A percentile compares a stretch with the other conserved stretches of the same genome.
Evolutionary conservation across 2,113 vertebrate genomes (phyloP).

Genomic region (Ceratotherium simum): DNA sequence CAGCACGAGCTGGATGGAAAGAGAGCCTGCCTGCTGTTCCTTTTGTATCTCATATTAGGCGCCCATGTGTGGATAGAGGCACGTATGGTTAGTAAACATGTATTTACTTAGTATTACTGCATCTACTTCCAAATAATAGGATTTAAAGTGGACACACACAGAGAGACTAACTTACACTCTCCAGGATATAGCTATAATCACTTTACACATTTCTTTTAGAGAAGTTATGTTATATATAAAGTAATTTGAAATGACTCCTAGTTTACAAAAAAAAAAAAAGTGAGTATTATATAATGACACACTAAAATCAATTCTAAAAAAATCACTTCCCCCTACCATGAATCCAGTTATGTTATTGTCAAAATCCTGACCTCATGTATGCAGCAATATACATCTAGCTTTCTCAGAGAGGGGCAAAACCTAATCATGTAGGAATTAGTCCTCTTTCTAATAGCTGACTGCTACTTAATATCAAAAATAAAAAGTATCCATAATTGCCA

Average conservation of each 20-base stretch:
- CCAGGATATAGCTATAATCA: constrained; percentile 47
- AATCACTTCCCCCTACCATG: background rate
- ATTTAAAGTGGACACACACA: constrained; percentile 65
- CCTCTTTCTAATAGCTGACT: background rate
- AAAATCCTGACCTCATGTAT: background rate
- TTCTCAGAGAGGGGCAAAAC: background rate
- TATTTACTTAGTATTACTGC: constrained; percentile 59
- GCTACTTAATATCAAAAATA: background rate
- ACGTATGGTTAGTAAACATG: background rate
- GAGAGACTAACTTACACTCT: constrained; percentile 37
- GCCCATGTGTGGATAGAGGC: constrained; percentile 19
- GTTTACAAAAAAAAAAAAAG: background rate
- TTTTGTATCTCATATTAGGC: background rate
- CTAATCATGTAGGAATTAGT: background rate
- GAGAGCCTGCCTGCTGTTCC: background rate
- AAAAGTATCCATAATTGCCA: background rate
- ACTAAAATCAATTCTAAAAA: background rate
- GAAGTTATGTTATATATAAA: constrained; percentile 41
- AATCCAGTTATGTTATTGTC: background rate
- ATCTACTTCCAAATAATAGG: constrained; percentile 63
- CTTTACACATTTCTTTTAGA: constrained; percentile 61
- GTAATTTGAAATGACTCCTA: constrained; percentile 53
- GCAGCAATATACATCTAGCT: background rate
- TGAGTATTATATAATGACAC: background rate
- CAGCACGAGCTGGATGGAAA: constrained; percentile 61